Evolutionary conservation across 2,797 vertebrate species (phyloP).

Genomic region (Anguilla obscura): DNA sequence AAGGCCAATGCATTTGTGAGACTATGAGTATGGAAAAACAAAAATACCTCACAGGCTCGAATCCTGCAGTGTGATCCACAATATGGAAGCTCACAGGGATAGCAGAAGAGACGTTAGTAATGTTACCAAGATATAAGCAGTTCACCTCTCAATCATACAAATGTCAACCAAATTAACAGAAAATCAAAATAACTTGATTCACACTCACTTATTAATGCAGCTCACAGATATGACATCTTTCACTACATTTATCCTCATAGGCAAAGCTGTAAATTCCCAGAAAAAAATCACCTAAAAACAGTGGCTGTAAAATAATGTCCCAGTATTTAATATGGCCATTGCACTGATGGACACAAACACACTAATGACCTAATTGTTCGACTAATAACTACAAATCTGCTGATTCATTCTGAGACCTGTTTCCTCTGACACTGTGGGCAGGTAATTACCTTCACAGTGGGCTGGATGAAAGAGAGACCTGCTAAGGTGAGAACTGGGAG

Average conservation of each 20-base stretch:
- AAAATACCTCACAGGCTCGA: background rate
- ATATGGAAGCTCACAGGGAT: background rate
- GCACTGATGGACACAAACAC: constrained; percentile 36
- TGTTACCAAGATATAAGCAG: background rate
- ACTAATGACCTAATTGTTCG: constrained; percentile 26
- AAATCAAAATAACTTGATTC: background rate
- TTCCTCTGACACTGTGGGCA: constrained; percentile 53
- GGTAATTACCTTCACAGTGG: constrained; percentile 71
- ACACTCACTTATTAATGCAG: background rate
- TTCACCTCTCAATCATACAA: background rate
- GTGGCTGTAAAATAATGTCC: constrained; percentile 1
- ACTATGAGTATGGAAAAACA: background rate
- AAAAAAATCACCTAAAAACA: background rate
- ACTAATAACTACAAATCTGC: constrained; percentile 38
- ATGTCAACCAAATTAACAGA: background rate
- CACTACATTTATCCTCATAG: too few relatives aligned
- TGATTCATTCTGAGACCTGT: constrained; percentile 59
- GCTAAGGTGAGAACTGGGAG: constrained; percentile 59
- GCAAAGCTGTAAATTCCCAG: background rate
- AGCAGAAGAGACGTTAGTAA: background rate
- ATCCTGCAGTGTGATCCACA: background rate
- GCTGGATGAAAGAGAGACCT: constrained; percentile 64
- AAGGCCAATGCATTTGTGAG: background rate
- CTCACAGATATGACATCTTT: too few relatives aligned
- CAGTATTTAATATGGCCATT: constrained; percentile 26